Evolutionary conservation across 2,888 invertebrate genomes (phyloP).

Genomic region (Nineta flava): DNA sequence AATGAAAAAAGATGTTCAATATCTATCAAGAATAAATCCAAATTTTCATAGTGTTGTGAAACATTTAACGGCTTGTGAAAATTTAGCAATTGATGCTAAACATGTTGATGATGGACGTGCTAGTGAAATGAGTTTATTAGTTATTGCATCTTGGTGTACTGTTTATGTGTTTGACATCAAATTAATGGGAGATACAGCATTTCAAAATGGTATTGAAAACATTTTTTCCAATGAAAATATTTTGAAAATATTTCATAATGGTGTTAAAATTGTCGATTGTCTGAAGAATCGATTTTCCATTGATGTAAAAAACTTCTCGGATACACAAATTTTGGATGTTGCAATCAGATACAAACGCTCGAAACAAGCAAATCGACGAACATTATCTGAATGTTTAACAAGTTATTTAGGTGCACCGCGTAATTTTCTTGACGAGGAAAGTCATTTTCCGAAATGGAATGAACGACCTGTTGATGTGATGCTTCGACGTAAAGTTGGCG

Average conservation of each 20-base stretch:
- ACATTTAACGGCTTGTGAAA: neutral
- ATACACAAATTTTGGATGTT: neutral
- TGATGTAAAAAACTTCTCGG: neutral
- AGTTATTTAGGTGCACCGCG: neutral
- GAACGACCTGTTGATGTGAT: neutral
- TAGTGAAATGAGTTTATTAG: neutral
- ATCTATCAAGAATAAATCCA: neutral
- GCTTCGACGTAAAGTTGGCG: neutral
- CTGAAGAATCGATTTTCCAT: neutral
- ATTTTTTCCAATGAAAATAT: neutral
- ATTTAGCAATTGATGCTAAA: neutral
- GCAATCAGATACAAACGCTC: neutral
- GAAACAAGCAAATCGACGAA: neutral
- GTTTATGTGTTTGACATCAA: constrained; percentile 1
- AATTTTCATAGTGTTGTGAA: neutral
- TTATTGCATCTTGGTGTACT: neutral
- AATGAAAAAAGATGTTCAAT: neutral
- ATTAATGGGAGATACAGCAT: neutral
- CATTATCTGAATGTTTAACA: neutral
- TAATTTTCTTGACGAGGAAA: neutral
- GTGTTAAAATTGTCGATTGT: neutral
- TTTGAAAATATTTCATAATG: neutral
- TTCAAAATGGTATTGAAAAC: neutral
- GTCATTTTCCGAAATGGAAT: neutral
- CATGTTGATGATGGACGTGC: neutral